Evolutionary conservation across 2,888 invertebrate genomes (phyloP).

Genomic region (Cactoblastis cactorum): DNA sequence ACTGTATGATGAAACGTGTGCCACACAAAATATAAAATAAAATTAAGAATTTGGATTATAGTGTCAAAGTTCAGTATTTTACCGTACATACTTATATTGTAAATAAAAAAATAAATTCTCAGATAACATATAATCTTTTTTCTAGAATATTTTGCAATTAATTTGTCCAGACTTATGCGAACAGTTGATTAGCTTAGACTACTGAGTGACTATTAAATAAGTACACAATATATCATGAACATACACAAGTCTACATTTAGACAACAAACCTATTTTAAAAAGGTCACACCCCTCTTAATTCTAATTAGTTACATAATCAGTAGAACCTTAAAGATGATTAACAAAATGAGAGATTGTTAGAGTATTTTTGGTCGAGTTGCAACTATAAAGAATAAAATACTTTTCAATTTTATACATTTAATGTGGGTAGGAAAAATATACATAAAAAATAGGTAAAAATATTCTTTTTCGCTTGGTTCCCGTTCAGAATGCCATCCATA

Average conservation of each 20-base stretch:
- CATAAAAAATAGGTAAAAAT: too few species aligned
- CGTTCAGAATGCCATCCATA: too few species aligned
- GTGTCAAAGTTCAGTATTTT: too few species aligned
- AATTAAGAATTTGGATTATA: too few species aligned
- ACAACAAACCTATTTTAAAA: slow-evolving; percentile 4
- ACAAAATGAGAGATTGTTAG: not conserved
- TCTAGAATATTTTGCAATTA: not conserved
- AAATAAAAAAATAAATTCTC: not conserved
- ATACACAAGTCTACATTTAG: slow-evolving; percentile 11
- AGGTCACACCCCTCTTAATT: not conserved
- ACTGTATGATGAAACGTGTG: too few species aligned
- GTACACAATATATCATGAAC: slow-evolving; percentile 7
- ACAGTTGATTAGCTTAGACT: not conserved
- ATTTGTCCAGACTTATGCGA: not conserved
- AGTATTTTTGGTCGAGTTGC: not conserved
- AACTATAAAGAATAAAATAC: not conserved
- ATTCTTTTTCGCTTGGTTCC: too few species aligned
- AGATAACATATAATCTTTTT: not conserved
- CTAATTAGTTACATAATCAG: not conserved
- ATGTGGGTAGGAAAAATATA: too few species aligned
- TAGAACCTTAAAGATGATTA: not conserved
- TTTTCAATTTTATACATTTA: too few species aligned
- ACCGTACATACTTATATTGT: too few species aligned
- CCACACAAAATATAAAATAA: too few species aligned
- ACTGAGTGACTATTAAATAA: slow-evolving; percentile 3